A percentile compares a stretch with the other conserved stretches of the same genome.
These are phyloP conservation scores for Tricholaema leucomelas DNA, from an alignment of 2,113 vertebrate species.

Conservation along the genomic window DNA sequence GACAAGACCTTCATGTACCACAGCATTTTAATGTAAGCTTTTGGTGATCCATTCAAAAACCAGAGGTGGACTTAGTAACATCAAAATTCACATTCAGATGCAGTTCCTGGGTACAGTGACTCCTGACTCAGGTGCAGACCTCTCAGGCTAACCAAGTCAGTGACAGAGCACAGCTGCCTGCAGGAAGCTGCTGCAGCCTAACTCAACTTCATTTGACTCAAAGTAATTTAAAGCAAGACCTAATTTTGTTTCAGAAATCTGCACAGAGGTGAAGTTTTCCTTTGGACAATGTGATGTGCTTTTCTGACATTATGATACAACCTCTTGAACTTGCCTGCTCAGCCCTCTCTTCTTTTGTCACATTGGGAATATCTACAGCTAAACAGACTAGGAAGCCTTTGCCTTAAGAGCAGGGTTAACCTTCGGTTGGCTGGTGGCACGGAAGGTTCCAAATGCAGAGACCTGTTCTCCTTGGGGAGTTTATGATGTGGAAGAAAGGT, in stretches of 20 bases:
- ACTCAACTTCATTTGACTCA: not conserved
- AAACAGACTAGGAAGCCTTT: not conserved
- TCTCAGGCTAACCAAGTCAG: not conserved
- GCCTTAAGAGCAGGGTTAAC: not conserved
- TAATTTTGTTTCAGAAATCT: not conserved
- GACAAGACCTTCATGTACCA: not conserved
- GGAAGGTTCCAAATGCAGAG: not conserved
- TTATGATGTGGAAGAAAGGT: not conserved
- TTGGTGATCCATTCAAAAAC: not conserved
- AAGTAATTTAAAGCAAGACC: not conserved
- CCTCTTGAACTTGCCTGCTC: not conserved
- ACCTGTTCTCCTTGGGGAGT: not conserved
- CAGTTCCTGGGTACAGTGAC: fast-evolving
- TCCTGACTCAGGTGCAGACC: not conserved
- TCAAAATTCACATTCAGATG: not conserved
- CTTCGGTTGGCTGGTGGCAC: not conserved
- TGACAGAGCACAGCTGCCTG: not conserved
- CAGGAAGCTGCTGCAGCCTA: not conserved
- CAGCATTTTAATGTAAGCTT: not conserved
- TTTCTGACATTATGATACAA: not conserved
- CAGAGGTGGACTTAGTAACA: not conserved
- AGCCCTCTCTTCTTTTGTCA: not conserved
- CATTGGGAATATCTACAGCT: not conserved
- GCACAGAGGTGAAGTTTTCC: not conserved
- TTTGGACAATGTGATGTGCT: not conserved